phyloP scores from a whole-genome alignment of 2,113 vertebrate genomes.

The Marmota monax region DNA sequence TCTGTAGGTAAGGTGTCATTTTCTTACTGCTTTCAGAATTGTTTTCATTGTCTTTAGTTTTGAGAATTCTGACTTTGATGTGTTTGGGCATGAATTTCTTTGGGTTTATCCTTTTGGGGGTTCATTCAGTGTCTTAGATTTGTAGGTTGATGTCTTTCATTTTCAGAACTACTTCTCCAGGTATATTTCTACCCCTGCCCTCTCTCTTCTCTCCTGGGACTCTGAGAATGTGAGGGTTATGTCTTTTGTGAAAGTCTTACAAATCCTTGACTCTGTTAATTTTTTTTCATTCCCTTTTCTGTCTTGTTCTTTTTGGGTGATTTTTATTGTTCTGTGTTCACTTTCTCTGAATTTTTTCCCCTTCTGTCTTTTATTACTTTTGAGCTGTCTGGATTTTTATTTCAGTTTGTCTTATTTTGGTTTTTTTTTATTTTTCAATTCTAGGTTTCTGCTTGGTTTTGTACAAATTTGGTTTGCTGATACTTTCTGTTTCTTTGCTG shows the following conservation, averaged over 20 bases:
- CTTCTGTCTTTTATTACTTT: neutral
- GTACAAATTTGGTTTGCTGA: neutral
- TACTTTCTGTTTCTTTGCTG: neutral
- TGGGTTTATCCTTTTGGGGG: neutral
- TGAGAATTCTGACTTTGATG: neutral
- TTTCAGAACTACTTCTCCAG: neutral
- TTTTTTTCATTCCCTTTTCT: neutral
- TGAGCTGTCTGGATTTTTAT: neutral
- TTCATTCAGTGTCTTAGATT: neutral
- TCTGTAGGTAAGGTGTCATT: neutral
- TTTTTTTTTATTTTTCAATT: slow-evolving; percentile 37
- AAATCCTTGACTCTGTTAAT: neutral
- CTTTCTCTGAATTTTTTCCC: neutral
- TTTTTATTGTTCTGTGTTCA: neutral
- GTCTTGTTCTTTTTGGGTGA: neutral
- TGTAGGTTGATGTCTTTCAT: neutral
- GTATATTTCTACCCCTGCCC: neutral
- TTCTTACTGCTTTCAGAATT: neutral
- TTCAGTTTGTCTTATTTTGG: neutral
- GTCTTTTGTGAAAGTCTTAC: neutral
- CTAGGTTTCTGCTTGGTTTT: slow-evolving; percentile 16
- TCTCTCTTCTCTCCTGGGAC: neutral
- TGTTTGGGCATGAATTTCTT: neutral
- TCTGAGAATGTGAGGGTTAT: neutral
- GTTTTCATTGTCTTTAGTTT: slow-evolving; percentile 13